Evolutionary conservation across 2,113 vertebrate genomes (phyloP), one percentile per base, ranked within the genome.

Genomic region (Rhynchopsitta pachyrhyncha): DNA sequence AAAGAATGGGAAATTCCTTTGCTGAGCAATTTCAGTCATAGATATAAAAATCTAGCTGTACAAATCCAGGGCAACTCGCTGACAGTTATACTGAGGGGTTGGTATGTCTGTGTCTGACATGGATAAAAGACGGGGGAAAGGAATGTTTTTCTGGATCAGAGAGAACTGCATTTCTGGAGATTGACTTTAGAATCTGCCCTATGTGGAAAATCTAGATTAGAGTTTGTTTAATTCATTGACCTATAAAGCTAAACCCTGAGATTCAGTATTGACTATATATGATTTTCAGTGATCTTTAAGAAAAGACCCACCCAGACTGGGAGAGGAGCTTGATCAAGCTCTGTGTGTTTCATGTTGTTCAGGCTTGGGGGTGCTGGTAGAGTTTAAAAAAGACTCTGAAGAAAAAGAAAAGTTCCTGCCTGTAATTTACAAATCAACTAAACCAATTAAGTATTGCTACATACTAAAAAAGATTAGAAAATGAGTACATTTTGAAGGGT

Each of bases 81-180:
- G 49, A 64, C 19, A 63, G 13, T 59, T 73, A 13, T 49, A 42
- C 7, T 47, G 35, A 76, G 67, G 82, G 18, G 7, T 10, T 7
- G 10, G 4, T 55, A 24, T 9, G 5, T 74, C 37, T 0, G 0
- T 3, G 28, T 89, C 62, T 60, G 42, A 42, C 1, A 3, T 20
- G 33, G 33, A n/a, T 57, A 11, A 73, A 76, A 77, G 4, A 49
- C 52, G 17, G 22, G 23, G 12, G 18, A 87, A 84, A 73, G 42
- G 16, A 90, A 23, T 17, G 16, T 2, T 35, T 71, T 82, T 52
- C 7, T 69, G 63, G 20, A 88, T 76, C 35, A 71, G 39, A 42
- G 8, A 33, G 57, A 93, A 63, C 63, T 59, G 17, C 17, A 18
- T 82, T 90, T 86, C 74, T 3, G 1, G 37, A 10, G 25, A 89